Evolutionary conservation across 2,113 vertebrate genomes (phyloP), one percentile per base, ranked within the genome.

Genomic region (Amblyornis subalaris): DNA sequence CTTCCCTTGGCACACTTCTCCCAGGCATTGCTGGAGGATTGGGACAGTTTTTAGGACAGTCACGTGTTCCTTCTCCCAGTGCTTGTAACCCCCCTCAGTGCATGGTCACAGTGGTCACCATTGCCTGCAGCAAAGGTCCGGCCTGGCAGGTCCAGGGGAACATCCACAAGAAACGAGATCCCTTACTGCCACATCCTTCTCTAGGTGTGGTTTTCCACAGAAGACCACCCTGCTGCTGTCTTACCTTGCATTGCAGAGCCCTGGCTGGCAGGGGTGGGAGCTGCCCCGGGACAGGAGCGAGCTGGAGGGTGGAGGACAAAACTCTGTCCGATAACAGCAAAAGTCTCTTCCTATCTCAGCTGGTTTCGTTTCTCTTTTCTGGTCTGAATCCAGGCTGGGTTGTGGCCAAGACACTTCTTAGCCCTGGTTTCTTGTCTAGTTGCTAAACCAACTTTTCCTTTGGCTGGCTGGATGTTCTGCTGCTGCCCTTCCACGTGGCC

Each of bases 281-380:
- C 73, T 45, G 55, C 31, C 29, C 28, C 5, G 0, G 67, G 67
- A 29, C 3, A 5, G 19, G 28, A 44, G 13, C 0, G 0, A 82
- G 75, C 24, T 21, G 89, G 28, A 25, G 54, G 14, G 2, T 29
- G 50, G 80, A 70, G 76, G 47, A 50, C 47, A 62, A 72, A 80
- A 64, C 2, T 0, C 58, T 44, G 54, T 44, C 50, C 67, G 28
- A 83, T 29, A 9, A 2, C 8, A 67, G 40, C 44, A 71, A 71
- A 76, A 24, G 16, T 29, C 15, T 90, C 60, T 84, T 86, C 72
- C 55, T 81, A 6, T 38, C 53, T 90, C 7, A 2, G 40, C 57
- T 85, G 61, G 69, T 93, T 96, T 96, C 89, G 61, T 74, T 95
- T 96, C 95, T 90, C 80, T 65, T 0, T 78, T 80, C 40, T 89